phyloP scores from a whole-genome alignment of 2,797 vertebrate species.

The Percopsis omiscomaycus region DNA sequence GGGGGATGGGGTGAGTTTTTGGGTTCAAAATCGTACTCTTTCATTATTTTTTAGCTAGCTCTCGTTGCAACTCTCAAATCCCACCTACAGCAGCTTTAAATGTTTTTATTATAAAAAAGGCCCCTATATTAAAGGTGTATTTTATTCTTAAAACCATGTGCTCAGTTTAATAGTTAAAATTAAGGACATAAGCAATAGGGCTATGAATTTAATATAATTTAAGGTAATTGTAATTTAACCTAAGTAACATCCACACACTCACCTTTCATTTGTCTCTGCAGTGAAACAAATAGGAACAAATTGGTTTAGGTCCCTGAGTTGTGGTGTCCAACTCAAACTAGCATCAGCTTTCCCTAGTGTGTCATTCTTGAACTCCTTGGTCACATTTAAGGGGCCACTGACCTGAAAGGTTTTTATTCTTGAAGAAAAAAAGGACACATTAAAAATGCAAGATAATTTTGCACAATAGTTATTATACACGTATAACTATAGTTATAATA shows the following conservation, averaged over 20 bases:
- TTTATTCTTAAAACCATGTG: not conserved
- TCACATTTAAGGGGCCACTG: conserved; percentile 68
- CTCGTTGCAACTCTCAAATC: too few species aligned
- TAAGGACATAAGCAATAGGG: not conserved
- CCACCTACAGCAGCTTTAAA: too few species aligned
- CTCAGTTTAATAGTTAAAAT: not conserved
- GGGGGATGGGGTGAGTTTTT: too few species aligned
- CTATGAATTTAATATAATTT: too few species aligned
- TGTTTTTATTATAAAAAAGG: too few species aligned
- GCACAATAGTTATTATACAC: not conserved
- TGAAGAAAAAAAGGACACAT: conserved; percentile 9
- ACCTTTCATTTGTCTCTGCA: conserved; percentile 68
- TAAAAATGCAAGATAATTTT: not conserved
- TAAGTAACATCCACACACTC: conserved; percentile 4
- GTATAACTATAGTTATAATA: not conserved
- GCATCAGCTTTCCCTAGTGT: conserved; percentile 28
- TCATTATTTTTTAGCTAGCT: too few species aligned
- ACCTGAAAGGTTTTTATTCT: conserved; percentile 73
- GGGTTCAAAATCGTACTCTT: too few species aligned
- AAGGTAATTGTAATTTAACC: too few species aligned
- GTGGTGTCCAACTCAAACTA: conserved; percentile 65
- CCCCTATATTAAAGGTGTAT: too few species aligned
- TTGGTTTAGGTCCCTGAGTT: conserved; percentile 45
- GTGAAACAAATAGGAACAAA: conserved; percentile 70
- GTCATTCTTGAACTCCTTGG: conserved; percentile 41